These are phyloP conservation scores for Arizona elegans DNA, from an alignment of 2,113 vertebrate species.

Conservation along the genomic window DNA sequence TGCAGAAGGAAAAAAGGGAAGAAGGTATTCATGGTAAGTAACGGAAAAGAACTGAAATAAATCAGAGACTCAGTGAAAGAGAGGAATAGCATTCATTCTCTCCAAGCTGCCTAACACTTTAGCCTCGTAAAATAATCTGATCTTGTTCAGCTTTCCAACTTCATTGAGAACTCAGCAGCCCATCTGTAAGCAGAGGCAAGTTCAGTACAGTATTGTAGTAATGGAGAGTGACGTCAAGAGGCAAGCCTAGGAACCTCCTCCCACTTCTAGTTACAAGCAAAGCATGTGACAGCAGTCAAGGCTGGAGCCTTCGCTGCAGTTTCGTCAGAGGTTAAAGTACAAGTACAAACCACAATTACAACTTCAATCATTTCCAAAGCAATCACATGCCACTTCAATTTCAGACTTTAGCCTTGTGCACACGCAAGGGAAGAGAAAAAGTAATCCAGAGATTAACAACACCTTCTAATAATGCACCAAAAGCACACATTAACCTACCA, in stretches of 20 bases:
- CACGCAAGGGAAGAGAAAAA: slow-evolving; percentile 31
- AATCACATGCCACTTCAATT: slow-evolving; percentile 41
- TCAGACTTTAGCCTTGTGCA: background rate
- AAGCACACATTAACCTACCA: background rate
- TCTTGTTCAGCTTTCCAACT: slow-evolving; percentile 31
- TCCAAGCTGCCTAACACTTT: slow-evolving; percentile 40
- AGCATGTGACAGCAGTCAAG: slow-evolving; percentile 65
- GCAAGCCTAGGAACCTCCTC: slow-evolving; percentile 53
- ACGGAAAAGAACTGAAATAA: slow-evolving; percentile 9
- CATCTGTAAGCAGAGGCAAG: slow-evolving; percentile 59
- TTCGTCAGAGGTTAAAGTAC: slow-evolving; percentile 76
- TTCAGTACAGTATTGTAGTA: slow-evolving; percentile 61
- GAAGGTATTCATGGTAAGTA: rapidly evolving
- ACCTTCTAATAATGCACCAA: background rate
- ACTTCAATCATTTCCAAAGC: slow-evolving; percentile 49
- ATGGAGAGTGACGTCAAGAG: slow-evolving; percentile 57
- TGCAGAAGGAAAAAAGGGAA: slow-evolving; percentile 5
- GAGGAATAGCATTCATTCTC: slow-evolving; percentile 13
- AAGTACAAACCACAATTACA: slow-evolving; percentile 52
- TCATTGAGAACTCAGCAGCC: slow-evolving; percentile 52
- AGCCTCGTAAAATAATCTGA: slow-evolving; percentile 33
- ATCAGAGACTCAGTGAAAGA: slow-evolving; percentile 55
- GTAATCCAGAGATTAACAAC: slow-evolving; percentile 38
- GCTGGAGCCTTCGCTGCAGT: slow-evolving; percentile 68
- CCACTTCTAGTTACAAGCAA: slow-evolving; percentile 52